phyloP scores from a whole-genome alignment of 2,888 invertebrate species.

The Microdon myrmicae region DNA sequence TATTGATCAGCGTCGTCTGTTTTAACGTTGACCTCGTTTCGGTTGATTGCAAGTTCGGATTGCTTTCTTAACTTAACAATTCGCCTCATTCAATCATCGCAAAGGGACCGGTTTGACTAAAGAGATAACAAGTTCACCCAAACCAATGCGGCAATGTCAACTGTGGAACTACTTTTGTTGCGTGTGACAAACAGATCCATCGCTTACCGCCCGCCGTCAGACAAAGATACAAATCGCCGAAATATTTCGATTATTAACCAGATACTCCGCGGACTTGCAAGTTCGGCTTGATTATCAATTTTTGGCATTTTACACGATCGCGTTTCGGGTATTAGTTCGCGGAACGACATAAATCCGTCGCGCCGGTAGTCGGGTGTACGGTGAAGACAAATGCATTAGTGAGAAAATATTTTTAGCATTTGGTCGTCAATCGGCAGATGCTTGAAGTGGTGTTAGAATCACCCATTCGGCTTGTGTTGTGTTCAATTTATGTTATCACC shows the following conservation, averaged over 20 bases:
- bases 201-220: not conserved
- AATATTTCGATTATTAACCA: too few relatives aligned
- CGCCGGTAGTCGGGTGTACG: too few relatives aligned
- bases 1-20: too few relatives aligned
- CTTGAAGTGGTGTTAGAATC: slow-evolving; percentile 38
- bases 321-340: too few relatives aligned
- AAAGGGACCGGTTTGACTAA: slow-evolving; percentile 40
- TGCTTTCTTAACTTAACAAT: slow-evolving; percentile 18
- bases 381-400: slow-evolving; percentile 45
- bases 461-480: slow-evolving; percentile 21
- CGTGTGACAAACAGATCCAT: slow-evolving; percentile 21
- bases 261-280: too few relatives aligned
- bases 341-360: too few relatives aligned
- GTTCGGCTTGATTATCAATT: too few relatives aligned
- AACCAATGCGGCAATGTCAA: slow-evolving; percentile 12
- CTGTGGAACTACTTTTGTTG: slow-evolving; percentile 21
- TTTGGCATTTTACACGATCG: too few relatives aligned
- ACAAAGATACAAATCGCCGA: slow-evolving; percentile 31
- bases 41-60: slow-evolving; percentile 16
- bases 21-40: slow-evolving; percentile 22
- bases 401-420: slow-evolving; percentile 32
- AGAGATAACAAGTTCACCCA: slow-evolving; percentile 35
- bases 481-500: slow-evolving; percentile 30
- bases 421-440: slow-evolving; percentile 43
- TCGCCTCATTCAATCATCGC: slow-evolving; percentile 17